phyloP scores from a whole-genome alignment of 30 jellyfish, hydroid and myxozoan genomes.

The Sanderia malayensis region DNA sequence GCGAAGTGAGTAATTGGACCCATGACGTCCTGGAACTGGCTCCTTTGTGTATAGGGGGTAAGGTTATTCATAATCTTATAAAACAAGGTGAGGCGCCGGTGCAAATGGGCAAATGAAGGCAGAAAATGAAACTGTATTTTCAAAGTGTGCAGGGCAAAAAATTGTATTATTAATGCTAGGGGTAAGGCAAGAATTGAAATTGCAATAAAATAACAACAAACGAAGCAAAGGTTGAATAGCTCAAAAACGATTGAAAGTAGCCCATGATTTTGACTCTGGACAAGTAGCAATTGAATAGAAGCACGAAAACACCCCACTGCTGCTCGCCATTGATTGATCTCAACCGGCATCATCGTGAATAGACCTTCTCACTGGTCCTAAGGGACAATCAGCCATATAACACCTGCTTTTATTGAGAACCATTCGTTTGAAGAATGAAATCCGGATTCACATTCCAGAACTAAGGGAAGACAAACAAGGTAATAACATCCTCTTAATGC shows the following conservation, averaged over 20 bases:
- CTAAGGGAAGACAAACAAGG: no score
- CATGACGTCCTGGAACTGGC: not conserved
- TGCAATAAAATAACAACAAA: not conserved
- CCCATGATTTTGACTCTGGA: not conserved
- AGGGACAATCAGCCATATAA: no score
- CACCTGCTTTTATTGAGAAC: no score
- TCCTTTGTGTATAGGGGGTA: not conserved
- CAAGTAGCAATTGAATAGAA: not conserved
- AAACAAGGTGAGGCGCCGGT: no score
- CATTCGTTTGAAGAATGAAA: no score
- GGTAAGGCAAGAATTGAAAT: not conserved
- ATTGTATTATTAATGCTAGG: not conserved
- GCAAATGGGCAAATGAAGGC: not conserved
- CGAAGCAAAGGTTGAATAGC: no score
- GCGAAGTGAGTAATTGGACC: not conserved
- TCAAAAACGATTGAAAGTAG: not conserved
- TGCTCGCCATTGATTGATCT: constrained; percentile 3
- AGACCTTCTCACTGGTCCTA: not conserved
- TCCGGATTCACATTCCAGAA: no score
- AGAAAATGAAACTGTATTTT: not conserved
- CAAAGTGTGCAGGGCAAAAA: not conserved
- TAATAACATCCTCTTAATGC: no score
- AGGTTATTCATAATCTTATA: not conserved
- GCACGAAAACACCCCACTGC: not conserved
- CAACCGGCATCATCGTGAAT: not conserved